These are phyloP conservation scores for Drosophila fuyamai DNA, from an alignment of 1,140 invertebrate species.

Conservation along the genomic window DNA sequence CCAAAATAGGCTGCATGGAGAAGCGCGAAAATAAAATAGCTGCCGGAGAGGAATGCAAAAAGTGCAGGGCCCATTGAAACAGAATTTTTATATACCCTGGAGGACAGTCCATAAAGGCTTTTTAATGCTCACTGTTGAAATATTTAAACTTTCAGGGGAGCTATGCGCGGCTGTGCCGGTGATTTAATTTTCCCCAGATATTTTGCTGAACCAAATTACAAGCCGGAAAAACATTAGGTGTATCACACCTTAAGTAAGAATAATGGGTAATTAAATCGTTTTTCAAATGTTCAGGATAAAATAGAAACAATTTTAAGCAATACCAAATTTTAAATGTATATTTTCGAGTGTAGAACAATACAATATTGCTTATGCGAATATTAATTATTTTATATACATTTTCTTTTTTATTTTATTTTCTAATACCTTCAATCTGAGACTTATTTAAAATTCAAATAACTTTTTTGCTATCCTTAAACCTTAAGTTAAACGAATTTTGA, in stretches of 20 bases:
- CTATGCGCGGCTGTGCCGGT: background rate
- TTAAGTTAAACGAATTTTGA: slow-evolving; percentile 6
- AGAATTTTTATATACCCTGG: slow-evolving; percentile 37
- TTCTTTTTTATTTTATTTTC: slow-evolving; percentile 3
- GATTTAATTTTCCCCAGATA: background rate
- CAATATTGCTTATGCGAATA: background rate
- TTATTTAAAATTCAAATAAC: too few species aligned
- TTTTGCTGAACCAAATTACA: background rate
- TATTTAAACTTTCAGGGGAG: slow-evolving; percentile 19
- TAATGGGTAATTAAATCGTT: too few species aligned
- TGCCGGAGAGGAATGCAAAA: background rate
- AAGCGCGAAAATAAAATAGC: slow-evolving; percentile 41
- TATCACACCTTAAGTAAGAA: too few species aligned
- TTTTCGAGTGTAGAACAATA: too few species aligned
- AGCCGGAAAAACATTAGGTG: background rate
- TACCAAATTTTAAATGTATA: too few species aligned
- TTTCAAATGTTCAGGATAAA: too few species aligned
- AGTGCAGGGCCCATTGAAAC: slow-evolving; percentile 23
- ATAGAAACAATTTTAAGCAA: too few species aligned
- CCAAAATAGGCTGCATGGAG: slow-evolving; percentile 65
- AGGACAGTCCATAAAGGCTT: slow-evolving; percentile 28
- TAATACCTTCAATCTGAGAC: background rate
- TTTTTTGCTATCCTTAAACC: background rate
- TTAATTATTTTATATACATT: background rate
- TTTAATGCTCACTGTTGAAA: slow-evolving; percentile 27